Percentiles rank a stretch among this genome's conserved stretches.
Evolutionary conservation across 2,888 invertebrate species (phyloP).

Genomic region (Leptothorax acervorum): DNA sequence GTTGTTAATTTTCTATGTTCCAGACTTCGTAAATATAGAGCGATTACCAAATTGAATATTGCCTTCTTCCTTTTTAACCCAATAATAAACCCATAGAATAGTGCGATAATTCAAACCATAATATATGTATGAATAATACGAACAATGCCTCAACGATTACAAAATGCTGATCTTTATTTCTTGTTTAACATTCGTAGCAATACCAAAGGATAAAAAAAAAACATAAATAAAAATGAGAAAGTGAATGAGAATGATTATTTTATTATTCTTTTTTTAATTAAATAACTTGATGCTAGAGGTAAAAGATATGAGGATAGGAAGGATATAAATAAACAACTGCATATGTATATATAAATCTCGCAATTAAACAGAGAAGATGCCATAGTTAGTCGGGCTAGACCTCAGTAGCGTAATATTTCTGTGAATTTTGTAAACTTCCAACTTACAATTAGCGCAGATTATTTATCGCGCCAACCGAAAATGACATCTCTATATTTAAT

Average conservation of each 20-base stretch:
- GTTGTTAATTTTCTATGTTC: slow-evolving; percentile 70
- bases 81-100: background rate
- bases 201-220: background rate
- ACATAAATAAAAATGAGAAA: background rate
- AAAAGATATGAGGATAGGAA: background rate
- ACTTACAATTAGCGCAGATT: no score
- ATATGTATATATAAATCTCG: no score
- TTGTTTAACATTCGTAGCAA: background rate
- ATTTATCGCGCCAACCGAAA: no score
- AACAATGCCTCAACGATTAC: background rate
- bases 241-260: background rate
- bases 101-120: background rate
- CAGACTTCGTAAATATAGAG: slow-evolving; percentile 63
- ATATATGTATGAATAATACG: background rate
- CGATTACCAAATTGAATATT: slow-evolving; percentile 38
- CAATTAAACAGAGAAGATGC: no score
- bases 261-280: background rate
- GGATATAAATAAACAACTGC: background rate
- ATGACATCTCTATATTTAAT: no score
- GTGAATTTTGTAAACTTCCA: no score
- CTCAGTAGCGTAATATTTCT: no score
- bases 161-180: background rate
- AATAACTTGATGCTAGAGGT: background rate
- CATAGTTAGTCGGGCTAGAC: no score
- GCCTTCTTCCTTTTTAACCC: background rate